Evolutionary conservation across 2,888 invertebrate genomes (phyloP).

Genomic region (Willowsia nigromaculata): DNA sequence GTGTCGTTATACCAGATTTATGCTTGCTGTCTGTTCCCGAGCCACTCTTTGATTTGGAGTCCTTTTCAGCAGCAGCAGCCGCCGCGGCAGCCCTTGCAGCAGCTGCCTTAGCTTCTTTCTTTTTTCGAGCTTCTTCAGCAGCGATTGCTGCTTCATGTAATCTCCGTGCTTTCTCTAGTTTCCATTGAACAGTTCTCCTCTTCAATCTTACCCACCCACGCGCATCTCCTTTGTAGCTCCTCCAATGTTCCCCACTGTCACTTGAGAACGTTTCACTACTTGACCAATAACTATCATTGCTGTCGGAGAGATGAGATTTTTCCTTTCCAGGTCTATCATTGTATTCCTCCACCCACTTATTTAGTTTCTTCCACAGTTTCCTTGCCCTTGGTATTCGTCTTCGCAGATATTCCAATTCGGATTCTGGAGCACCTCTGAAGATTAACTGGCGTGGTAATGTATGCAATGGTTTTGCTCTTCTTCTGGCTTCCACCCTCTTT

Average conservation of each 20-base stretch:
- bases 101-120: background rate
- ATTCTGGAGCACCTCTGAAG: background rate
- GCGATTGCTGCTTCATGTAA: background rate
- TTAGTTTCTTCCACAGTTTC: conserved; percentile 47
- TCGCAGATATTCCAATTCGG: conserved; percentile 24
- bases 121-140: background rate
- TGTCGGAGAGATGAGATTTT: background rate
- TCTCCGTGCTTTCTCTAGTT: background rate
- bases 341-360: conserved; percentile 39
- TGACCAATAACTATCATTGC: conserved; percentile 54
- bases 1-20: background rate
- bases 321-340: background rate
- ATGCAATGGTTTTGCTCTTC: background rate
- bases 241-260: conserved; percentile 61
- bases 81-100: background rate
- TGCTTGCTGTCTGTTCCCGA: background rate
- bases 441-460: background rate
- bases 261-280: conserved; percentile 66
- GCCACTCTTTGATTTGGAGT: background rate
- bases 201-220: background rate
- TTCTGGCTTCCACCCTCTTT: background rate
- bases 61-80: background rate
- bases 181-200: background rate
- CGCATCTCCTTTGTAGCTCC: conserved; percentile 30
- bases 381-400: background rate